A percentile compares a stretch with the other conserved stretches of the same genome.
Conservation (phyloP, 2,797 vertebrate genomes). For the Poeciliopsis turneri region DNA sequence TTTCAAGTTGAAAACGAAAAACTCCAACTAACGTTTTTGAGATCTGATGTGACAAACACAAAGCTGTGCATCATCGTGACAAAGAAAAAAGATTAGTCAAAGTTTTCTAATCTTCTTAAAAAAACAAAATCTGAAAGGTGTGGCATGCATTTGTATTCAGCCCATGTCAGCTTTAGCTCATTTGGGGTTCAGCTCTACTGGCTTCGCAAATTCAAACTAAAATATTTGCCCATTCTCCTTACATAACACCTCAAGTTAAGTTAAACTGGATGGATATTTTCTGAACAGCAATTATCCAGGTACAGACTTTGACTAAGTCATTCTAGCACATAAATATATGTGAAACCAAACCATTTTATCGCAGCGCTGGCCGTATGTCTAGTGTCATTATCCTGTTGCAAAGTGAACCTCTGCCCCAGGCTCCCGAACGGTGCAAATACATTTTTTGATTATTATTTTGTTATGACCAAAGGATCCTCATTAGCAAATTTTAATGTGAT, state of each 20-base stretch:
- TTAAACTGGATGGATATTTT: background rate
- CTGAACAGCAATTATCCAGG: background rate
- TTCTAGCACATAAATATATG: background rate
- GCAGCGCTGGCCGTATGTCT: background rate
- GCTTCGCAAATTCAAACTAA: background rate
- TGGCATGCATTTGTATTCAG: background rate
- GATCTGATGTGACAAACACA: background rate
- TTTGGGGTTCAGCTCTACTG: background rate
- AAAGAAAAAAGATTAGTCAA: background rate
- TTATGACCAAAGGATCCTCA: slow-evolving; percentile 2
- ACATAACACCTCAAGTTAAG: background rate
- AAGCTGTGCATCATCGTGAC: background rate
- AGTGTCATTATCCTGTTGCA: background rate
- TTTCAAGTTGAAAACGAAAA: background rate
- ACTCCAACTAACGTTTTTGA: background rate
- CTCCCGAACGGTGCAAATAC: background rate
- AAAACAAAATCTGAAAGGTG: background rate
- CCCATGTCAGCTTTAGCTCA: background rate
- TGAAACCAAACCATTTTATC: background rate
- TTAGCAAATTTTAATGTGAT: background rate
- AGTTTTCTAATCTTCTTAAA: background rate
- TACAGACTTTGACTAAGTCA: background rate
- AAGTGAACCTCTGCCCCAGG: background rate
- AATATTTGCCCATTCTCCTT: background rate
- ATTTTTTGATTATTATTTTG: background rate